A percentile compares a stretch with the other conserved stretches of the same genome.
Conservation (phyloP, 53 echinoderm and acorn worm genomes). For the Mesocentrotus franciscanus region DNA sequence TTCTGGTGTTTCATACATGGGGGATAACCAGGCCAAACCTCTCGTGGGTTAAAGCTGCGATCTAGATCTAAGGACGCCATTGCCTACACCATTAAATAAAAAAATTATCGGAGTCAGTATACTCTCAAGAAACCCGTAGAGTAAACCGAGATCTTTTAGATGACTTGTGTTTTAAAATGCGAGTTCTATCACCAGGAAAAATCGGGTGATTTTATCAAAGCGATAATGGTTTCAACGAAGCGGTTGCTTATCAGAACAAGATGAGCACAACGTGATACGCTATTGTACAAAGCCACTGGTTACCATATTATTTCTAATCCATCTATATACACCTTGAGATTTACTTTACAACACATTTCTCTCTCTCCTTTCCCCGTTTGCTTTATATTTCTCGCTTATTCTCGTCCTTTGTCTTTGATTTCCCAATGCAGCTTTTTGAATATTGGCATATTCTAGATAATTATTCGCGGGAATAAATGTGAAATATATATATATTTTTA, state of each 20-base stretch:
- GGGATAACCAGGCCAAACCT: background rate
- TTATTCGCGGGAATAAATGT: no score
- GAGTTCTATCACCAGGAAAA: background rate
- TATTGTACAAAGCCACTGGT: background rate
- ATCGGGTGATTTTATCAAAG: background rate
- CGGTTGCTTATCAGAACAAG: background rate
- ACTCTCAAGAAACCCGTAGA: background rate
- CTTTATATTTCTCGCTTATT: background rate
- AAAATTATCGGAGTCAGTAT: background rate
- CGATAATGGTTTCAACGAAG: slow-evolving; percentile 19
- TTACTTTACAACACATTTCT: background rate
- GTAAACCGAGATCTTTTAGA: background rate
- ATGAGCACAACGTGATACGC: background rate
- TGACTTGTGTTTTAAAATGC: background rate
- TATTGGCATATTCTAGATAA: background rate
- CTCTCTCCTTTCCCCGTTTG: background rate
- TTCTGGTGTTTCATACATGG: no score
- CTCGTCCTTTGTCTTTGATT: no score
- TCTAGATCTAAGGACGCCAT: background rate
- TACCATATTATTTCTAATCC: background rate
- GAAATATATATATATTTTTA: no score
- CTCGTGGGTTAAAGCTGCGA: background rate
- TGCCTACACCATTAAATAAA: background rate
- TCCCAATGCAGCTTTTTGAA: no score
- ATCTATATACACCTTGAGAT: background rate